These are phyloP conservation scores for Amiota communis DNA, from an alignment of 2,888 invertebrate species.

Conservation along the genomic window DNA sequence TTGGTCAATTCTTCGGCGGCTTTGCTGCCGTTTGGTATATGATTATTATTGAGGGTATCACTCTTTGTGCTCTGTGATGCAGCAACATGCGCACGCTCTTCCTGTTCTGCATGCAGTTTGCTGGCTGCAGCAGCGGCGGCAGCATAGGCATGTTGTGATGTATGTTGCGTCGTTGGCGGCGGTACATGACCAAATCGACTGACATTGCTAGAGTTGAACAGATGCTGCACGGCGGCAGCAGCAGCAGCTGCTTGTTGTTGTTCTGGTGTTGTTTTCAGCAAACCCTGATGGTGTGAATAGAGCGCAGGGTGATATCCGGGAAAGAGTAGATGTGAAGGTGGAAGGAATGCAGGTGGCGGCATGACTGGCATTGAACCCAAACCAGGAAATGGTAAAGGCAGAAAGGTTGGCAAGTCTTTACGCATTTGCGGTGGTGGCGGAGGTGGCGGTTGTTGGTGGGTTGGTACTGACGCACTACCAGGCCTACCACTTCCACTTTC, in stretches of 20 bases:
- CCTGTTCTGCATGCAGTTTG: background rate
- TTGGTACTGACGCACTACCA: background rate
- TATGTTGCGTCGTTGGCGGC: conserved; percentile 10
- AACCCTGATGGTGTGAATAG: conserved; percentile 74
- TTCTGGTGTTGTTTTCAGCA: conserved; percentile 70
- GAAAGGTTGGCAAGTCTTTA: conserved; percentile 76
- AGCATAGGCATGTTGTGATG: conserved; percentile 1
- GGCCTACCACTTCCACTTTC: conserved; percentile 45
- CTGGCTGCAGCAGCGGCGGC: background rate
- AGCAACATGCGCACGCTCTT: conserved; percentile 7
- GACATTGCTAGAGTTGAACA: conserved; percentile 61
- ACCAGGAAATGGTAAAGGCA: conserved; percentile 80
- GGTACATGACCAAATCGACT: conserved; percentile 50
- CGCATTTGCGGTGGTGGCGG: conserved; percentile 73
- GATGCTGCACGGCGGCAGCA: conserved; percentile 67
- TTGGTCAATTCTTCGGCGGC: conserved; percentile 80
- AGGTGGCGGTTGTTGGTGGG: conserved; percentile 12
- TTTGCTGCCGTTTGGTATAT: conserved; percentile 74
- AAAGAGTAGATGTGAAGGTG: conserved; percentile 77
- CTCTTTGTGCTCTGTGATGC: conserved; percentile 56
- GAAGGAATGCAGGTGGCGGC: conserved; percentile 78
- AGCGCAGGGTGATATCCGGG: conserved; percentile 78
- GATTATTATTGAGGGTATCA: conserved; percentile 71
- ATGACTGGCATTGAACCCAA: conserved; percentile 77
- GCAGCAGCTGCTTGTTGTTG: conserved; percentile 68